Base-by-base conservation (phyloP, 2,797 vertebrate genomes). In the Enteromius trimaculatus region DNA sequence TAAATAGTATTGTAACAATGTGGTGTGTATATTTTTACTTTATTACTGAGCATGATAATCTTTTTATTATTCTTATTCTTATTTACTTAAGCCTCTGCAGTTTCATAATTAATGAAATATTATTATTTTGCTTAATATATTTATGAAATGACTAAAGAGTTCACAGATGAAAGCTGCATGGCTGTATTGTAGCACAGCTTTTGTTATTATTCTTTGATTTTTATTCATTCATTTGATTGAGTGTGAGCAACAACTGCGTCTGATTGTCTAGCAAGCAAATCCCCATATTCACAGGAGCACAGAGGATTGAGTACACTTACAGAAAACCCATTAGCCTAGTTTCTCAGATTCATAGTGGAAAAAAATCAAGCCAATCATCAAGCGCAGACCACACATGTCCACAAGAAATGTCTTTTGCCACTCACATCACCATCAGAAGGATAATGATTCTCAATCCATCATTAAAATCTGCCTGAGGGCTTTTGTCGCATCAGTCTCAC, bases 281-380 rank as follows among this genome's bases (percentile, higher is more conserved):
- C 62, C 44, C 78, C 31, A 78, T 66, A 70, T 84, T 82, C 64
- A 81, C 34, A 81, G 79, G 49, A 77, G 75, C 65, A 26, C 71
- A 44, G 72, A 80, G 77, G 68, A 84, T 31, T 76, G 53, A 86
- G 79, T 71, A 76, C 85, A 86, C 74, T 84, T 81, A 68, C 77
- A 84, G 64, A 86, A 60, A 86, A 84, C 82, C 85, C 72, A 86
- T 87, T 87, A 87, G 77, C 80, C 81, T 83, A 87, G 55, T 87
- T 87, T 85, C 55, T 75, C 13, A 81, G 44, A 85, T 51, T 86
- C 65, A 66, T 21, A 19, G 60, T 23, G 19, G 31, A 77, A 58
- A 76, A 77, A 78, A 58, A 84, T 23, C 37, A 47, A 44, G 62
- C 64, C 81, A 76, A 83, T 82, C 80, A 83, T 83, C 81, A 68